Conservation (phyloP, 2,113 vertebrate genomes). For the Stictonetta naevosa region DNA sequence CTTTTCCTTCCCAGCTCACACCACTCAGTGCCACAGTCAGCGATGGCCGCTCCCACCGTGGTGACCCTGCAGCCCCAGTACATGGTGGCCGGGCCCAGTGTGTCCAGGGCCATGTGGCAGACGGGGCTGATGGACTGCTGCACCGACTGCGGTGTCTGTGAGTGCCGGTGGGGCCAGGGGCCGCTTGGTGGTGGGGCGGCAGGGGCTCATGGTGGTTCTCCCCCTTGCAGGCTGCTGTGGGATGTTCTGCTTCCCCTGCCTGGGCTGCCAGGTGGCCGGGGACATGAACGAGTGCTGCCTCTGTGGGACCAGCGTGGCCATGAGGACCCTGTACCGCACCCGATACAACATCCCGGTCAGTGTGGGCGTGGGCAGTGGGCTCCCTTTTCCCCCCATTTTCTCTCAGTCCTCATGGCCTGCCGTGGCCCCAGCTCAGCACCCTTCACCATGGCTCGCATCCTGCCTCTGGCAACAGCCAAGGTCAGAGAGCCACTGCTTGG, state of each 20-base stretch:
- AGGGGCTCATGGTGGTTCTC: neutral
- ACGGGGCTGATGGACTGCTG: constrained; percentile 71
- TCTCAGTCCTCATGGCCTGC: no score
- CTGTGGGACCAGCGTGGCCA: constrained; percentile 74
- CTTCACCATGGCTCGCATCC: no score
- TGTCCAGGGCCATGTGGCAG: constrained; percentile 41
- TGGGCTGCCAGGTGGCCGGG: constrained; percentile 76
- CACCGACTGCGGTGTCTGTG: constrained; percentile 67
- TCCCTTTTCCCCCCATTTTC: no score
- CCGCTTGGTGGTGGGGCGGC: neutral
- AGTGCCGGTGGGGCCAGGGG: constrained; percentile 23
- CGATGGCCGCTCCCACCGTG: accelerated
- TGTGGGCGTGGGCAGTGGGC: neutral
- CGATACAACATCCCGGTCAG: constrained; percentile 84
- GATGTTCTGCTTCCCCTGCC: constrained; percentile 73
- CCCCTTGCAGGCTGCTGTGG: constrained; percentile 61
- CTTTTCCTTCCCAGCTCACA: neutral
- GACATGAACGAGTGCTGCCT: constrained; percentile 85
- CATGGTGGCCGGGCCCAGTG: accelerated
- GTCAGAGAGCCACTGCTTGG: no score
- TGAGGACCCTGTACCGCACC: constrained; percentile 86
- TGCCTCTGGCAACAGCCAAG: no score
- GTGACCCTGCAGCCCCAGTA: constrained; percentile 8
- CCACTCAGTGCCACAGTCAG: no score
- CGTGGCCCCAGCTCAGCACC: no score